Evolutionary conservation across 2,888 invertebrate genomes (phyloP), one percentile per base, ranked within the genome.

Genomic region (Scaptomyza tumidula): DNA sequence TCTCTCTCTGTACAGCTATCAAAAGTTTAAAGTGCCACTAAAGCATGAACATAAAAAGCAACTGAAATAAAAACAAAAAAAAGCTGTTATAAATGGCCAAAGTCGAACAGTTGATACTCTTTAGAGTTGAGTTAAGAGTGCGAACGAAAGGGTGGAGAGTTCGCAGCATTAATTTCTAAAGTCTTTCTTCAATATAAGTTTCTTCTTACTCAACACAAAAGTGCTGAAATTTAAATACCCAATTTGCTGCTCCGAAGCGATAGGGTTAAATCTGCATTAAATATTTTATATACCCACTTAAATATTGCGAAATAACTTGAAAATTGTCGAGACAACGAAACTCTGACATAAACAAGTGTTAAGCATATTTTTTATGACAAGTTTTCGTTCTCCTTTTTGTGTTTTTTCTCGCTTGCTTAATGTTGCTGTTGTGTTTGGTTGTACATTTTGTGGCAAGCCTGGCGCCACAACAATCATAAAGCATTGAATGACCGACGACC

Each of bases 341-440:
- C 45, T 49, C 37, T 45, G 68, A 72, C 86, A 74, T 70, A 71
- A 85, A 86, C 85, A 85, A 87, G 88, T 76, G 84, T 73, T 63
- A 74, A 75, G 71, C 72, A 83, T 78, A 85, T 86, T 85, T 82
- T 87, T 86, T 74, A 82, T 59, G 78, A 75, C 80, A 78, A 71
- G 39, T 71, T 74, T 79, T 65, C 35, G n/a, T 48, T 39, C 11
- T 39, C 6, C 11, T 44, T 43, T 48, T 53, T 19, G 7, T 29
- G 6, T 29, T 29, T 33, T 33, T 9, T 33, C 33, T 0, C 11
- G 33, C 33, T 1, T 5, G 37, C 11, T 50, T 60, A 43, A 49
- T 43, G 37, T 62, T 31, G 39, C 9, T 52, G 37, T 11, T 52
- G 13, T 43, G 33, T 35, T 39, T 19, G 35, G 37, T 41, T 63